Percentiles rank a stretch among this genome's conserved stretches.
phyloP scores from a whole-genome alignment of 2,888 invertebrate species.

The Alsophila aescularia region DNA sequence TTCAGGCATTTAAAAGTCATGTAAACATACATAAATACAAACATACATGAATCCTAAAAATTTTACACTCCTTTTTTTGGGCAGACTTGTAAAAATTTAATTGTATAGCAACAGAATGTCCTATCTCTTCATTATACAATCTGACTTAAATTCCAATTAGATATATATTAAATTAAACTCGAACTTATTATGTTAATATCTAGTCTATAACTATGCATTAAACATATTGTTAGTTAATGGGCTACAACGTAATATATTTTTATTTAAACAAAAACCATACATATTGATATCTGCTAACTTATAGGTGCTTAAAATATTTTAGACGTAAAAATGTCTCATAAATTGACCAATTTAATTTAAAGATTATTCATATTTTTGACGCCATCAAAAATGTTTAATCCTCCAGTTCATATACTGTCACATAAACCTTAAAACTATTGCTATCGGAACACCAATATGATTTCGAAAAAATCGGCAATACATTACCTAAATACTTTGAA shows the following conservation, averaged over 20 bases:
- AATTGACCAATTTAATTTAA: constrained; percentile 12
- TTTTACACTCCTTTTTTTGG: too few relatives aligned
- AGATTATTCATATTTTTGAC: constrained; percentile 18
- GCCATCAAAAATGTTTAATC: too few relatives aligned
- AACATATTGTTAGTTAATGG: constrained; percentile 38
- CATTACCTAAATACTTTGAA: too few relatives aligned
- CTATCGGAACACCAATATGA: too few relatives aligned
- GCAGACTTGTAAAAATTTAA: too few relatives aligned
- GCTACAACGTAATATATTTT: constrained; percentile 23
- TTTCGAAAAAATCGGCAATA: too few relatives aligned
- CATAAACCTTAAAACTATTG: too few relatives aligned
- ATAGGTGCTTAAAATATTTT: constrained; percentile 15
- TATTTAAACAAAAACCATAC: constrained; percentile 29
- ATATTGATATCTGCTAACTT: constrained; percentile 12
- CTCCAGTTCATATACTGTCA: too few relatives aligned
- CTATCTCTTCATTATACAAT: neutral
- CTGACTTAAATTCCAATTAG: constrained; percentile 9
- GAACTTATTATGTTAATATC: constrained; percentile 44
- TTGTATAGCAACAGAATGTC: neutral
- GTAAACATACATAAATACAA: too few relatives aligned
- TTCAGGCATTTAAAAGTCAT: too few relatives aligned
- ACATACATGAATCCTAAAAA: too few relatives aligned
- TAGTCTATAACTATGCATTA: constrained; percentile 47
- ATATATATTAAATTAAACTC: constrained; percentile 22
- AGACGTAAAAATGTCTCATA: constrained; percentile 10